Base-by-base conservation (phyloP, 2,113 vertebrate genomes). In the Callocephalon fimbriatum region DNA sequence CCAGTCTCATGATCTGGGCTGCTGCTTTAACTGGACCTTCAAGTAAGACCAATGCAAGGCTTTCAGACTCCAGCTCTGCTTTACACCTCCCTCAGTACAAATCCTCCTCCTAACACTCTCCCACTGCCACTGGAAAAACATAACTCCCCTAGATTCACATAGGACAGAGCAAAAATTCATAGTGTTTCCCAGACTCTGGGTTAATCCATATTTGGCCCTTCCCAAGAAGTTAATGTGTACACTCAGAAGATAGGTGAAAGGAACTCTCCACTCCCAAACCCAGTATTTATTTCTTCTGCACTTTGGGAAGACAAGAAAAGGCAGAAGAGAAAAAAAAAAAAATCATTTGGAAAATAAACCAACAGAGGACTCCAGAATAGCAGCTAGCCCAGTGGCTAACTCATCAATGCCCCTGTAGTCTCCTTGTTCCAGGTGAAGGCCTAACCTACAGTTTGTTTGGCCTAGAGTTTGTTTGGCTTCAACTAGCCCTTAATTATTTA, bases 101-200 rank as follows among this genome's bases (percentile, higher is more conserved):
- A 53, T 20, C 4, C 9, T 10, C 9, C 29, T 86, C n/a, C 29
- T 42, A 53, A 66, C 5, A 47, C 7, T 9, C 19, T 67, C 7
- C 4, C 40, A 6, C 12, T 82, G 23, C 32, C 38, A 10, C 20
- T 68, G 40, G 47, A 58, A 73, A 92, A 68, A 8, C 0, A 0
- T 10, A 45, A 54, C 3, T 73, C 8, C 4, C 42, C 3, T 3
- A 29, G 29, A 38, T 3, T 35, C 17, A 25, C 17, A 31, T 0
- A 63, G 22, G 37, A 48, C 13, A 68, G 18, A 67, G n/a, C 20
- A 88, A 88, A 77, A 16, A 48, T 13, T 13, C 3, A 32, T 1
- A 25, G 12, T 8, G 9, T 4, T 59, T 13, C 22, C 15, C 20
- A 66, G 23, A 51, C 15, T 7, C 4, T 61, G 20, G 26, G 8